Percentiles rank a stretch among this genome's conserved stretches.
These are phyloP conservation scores for Cephalotes varians DNA, from an alignment of 2,888 invertebrate species.

Conservation along the genomic window DNA sequence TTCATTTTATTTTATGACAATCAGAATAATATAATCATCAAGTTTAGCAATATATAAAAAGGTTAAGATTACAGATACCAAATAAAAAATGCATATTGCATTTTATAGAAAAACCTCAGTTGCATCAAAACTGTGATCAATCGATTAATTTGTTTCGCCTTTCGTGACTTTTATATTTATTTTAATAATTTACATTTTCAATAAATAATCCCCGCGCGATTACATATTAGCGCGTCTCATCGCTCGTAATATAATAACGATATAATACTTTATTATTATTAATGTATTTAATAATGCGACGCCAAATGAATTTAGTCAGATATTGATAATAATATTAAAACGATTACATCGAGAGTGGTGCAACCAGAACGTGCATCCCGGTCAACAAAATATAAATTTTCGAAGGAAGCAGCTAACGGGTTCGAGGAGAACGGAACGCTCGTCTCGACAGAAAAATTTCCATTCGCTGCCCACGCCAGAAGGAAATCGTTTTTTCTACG, in stretches of 20 bases:
- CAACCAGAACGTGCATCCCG: background rate
- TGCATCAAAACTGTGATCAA: background rate
- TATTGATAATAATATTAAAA: background rate
- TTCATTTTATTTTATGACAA: background rate
- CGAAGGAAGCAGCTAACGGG: background rate
- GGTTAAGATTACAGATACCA: background rate
- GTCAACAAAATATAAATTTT: slow-evolving; percentile 31
- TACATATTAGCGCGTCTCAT: background rate
- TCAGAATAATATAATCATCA: background rate
- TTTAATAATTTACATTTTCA: background rate
- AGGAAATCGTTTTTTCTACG: slow-evolving; percentile 62
- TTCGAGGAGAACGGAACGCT: background rate
- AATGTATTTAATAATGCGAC: slow-evolving; percentile 41
- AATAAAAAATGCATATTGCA: background rate
- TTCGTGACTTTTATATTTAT: background rate
- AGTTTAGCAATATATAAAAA: background rate
- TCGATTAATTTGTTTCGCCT: background rate
- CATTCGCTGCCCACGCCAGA: slow-evolving; percentile 34
- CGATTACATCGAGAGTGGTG: background rate
- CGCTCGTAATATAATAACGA: slow-evolving; percentile 14
- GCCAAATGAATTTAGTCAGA: slow-evolving; percentile 10
- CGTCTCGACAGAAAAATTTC: slow-evolving; percentile 38
- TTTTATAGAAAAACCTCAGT: background rate
- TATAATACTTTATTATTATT: slow-evolving; percentile 44
- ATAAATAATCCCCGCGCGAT: slow-evolving; percentile 14